phyloP scores from a whole-genome alignment of 2,113 vertebrate species.

The Larimichthys crocea region DNA sequence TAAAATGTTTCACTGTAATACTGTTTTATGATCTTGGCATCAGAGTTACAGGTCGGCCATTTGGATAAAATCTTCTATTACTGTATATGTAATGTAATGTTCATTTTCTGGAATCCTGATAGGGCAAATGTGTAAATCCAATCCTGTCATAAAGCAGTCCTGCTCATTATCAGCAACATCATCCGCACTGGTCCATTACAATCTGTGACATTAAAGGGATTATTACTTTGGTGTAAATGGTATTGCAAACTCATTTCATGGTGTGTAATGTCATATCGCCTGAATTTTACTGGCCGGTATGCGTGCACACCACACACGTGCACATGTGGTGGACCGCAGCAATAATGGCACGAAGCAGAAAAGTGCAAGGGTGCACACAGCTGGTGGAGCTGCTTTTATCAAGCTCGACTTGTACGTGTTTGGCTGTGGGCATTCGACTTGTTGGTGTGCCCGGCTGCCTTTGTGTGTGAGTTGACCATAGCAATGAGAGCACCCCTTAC shows the following conservation, averaged over 20 bases:
- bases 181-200: background rate
- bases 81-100: background rate
- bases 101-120: background rate
- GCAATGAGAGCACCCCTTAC: constrained; percentile 9
- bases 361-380: constrained; percentile 15
- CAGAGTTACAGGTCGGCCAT: too few relatives aligned
- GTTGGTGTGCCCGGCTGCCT: background rate
- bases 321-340: constrained; percentile 3
- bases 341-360: constrained; percentile 7
- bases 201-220: constrained; percentile 2
- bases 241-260: background rate
- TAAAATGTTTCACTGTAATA: too few relatives aligned
- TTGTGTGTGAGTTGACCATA: background rate
- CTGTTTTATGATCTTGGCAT: background rate
- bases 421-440: background rate
- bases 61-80: background rate
- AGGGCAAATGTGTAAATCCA: background rate
- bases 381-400: constrained; percentile 29
- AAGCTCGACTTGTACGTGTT: background rate
- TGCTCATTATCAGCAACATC: background rate
- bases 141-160: background rate
- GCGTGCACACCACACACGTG: background rate
- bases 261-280: background rate
- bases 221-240: constrained; percentile 6
- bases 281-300: background rate